A percentile compares a stretch with the other conserved stretches of the same genome.
phyloP scores from a whole-genome alignment of 2,888 invertebrate species.

The Drosophila antonietae region DNA sequence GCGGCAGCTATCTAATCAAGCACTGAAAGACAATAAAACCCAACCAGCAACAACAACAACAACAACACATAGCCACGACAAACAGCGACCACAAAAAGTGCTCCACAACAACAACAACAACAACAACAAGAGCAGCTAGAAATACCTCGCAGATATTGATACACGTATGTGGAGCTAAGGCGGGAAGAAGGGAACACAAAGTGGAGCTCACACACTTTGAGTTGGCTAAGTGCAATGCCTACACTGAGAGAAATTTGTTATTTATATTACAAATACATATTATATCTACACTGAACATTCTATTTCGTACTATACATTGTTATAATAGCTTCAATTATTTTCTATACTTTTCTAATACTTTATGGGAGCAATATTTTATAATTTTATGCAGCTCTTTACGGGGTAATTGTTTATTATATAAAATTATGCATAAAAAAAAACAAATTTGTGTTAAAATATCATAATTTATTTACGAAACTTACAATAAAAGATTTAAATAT shows the following conservation, averaged over 20 bases:
- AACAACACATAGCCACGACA: conserved; percentile 58
- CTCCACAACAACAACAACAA: conserved; percentile 47
- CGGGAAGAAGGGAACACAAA: background rate
- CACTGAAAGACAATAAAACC: conserved; percentile 76
- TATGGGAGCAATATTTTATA: too few relatives aligned
- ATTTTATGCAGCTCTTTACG: too few relatives aligned
- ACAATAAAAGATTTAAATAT: background rate
- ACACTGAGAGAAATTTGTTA: conserved; percentile 25
- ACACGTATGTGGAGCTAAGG: conserved; percentile 19
- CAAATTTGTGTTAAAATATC: too few relatives aligned
- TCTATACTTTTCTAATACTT: too few relatives aligned
- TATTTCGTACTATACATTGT: background rate
- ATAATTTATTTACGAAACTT: background rate
- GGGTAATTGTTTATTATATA: too few relatives aligned
- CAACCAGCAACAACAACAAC: conserved; percentile 34
- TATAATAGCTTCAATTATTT: too few relatives aligned
- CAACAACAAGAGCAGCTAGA: conserved; percentile 23
- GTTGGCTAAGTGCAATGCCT: conserved; percentile 49
- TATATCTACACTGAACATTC: background rate
- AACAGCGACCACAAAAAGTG: conserved; percentile 65
- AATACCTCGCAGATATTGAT: conserved; percentile 56
- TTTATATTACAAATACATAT: background rate
- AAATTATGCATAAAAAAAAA: too few relatives aligned
- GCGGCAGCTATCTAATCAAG: conserved; percentile 78
- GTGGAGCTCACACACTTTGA: conserved; percentile 42